Percentiles rank a stretch among this genome's conserved stretches.
These are phyloP conservation scores for Matsumurasca onukii DNA, from an alignment of 1,140 invertebrate genomes.

Conservation along the genomic window DNA sequence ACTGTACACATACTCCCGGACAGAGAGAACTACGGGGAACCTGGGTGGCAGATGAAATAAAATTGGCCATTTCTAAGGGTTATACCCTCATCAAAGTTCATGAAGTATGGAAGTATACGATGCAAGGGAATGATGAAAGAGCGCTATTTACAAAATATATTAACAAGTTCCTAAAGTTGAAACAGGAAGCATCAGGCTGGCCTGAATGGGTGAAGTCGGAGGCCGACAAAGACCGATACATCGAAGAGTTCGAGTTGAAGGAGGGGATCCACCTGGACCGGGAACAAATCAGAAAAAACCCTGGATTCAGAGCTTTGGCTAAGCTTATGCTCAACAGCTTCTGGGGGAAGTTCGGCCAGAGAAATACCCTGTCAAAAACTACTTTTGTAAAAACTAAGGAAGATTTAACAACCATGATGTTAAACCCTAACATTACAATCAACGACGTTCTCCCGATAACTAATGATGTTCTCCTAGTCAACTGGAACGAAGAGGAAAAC, in stretches of 20 bases:
- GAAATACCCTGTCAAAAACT: background rate
- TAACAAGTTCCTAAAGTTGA: conserved; percentile 45
- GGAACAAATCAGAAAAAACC: background rate
- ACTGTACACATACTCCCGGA: background rate
- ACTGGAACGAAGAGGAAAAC: background rate
- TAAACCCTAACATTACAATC: background rate
- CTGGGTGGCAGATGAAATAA: conserved; percentile 47
- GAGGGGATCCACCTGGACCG: background rate
- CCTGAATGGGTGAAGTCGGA: conserved; percentile 1
- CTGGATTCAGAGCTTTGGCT: background rate
- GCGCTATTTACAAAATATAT: conserved; percentile 43
- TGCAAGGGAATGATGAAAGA: conserved; percentile 18
- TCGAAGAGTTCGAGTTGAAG: background rate
- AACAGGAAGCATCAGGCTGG: conserved; percentile 45
- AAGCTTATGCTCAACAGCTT: conserved; percentile 13
- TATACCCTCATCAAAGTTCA: conserved; percentile 46
- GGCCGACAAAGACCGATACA: background rate
- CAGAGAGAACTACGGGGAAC: conserved; percentile 46
- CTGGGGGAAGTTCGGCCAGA: background rate
- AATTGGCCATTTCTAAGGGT: conserved; percentile 44
- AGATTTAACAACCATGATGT: background rate
- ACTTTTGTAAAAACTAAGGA: background rate
- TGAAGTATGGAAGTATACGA: conserved; percentile 46
- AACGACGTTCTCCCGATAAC: background rate
- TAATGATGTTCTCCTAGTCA: background rate